phyloP scores from a whole-genome alignment of 1,140 invertebrate species.

The Glossosoma conforme region DNA sequence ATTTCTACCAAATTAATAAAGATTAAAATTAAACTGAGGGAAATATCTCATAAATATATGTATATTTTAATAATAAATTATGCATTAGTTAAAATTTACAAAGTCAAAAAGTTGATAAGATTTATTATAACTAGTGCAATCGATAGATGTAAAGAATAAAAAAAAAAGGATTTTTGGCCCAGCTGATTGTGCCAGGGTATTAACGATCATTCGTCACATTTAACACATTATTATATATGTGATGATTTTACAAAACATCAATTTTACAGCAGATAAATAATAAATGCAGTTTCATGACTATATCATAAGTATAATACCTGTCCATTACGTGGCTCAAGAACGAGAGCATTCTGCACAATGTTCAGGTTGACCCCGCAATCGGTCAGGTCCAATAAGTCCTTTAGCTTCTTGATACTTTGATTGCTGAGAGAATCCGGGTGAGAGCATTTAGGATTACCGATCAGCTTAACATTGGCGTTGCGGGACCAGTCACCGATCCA shows the following conservation, averaged over 20 bases:
- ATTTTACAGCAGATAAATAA: neutral
- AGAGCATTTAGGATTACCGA: conserved; percentile 66
- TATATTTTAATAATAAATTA: no score
- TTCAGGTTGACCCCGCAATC: conserved; percentile 31
- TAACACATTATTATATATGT: neutral
- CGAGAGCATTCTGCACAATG: conserved; percentile 9
- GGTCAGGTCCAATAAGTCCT: conserved; percentile 45
- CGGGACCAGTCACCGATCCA: conserved; percentile 75
- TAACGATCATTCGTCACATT: neutral
- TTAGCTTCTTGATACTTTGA: conserved; percentile 63
- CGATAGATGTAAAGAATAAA: no score
- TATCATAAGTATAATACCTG: no score
- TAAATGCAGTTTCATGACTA: no score
- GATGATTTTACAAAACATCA: conserved; percentile 30
- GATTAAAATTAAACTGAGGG: no score
- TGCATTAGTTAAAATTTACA: no score
- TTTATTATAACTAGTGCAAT: no score
- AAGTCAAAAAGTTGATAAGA: no score
- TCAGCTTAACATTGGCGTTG: conserved; percentile 63
- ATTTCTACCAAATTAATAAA: no score
- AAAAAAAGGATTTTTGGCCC: no score
- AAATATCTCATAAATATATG: no score
- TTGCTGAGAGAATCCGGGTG: conserved; percentile 63
- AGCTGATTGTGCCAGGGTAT: no score
- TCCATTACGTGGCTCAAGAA: conserved; percentile 18